Base-by-base conservation (phyloP, 2,797 vertebrate species). In the Nasua narica region DNA sequence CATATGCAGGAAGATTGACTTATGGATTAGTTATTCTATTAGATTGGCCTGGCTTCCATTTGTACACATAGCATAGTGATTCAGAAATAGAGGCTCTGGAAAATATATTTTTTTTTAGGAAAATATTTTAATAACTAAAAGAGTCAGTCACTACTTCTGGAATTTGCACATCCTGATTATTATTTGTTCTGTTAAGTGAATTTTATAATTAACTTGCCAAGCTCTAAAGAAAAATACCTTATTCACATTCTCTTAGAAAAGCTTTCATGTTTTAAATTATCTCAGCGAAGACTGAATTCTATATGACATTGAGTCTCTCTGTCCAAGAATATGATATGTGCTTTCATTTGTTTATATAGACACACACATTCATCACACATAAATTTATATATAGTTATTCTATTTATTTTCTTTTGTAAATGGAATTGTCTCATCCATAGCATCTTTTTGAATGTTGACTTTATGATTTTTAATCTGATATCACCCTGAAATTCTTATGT, bases 121-220 rank as follows among this genome's bases (percentile, higher is more conserved):
- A 92, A 79, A 86, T 29, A 46, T 88, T 78, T 92, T 83, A 54
- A 82, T 83, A 92, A 82, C 4, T 40, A 56, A 65, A 18, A 74
- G 32, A 70, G 19, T 67, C 25, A n/a, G 76, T 4, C 48, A 70
- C 46, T 48, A 69, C 25, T 65, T 81, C 25, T 29, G 35, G n/a
- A 86, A 35, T 85, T 91, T 82, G 35, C 40, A 56, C 1, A 7
- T 90, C 32, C 58, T 29, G 37, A 50, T 83, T 60, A 88, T 35
- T 87, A 82, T 81, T 54, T 93, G 32, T 9, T 91, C 46, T 89
- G 72, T 43, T 58, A 90, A 97, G 87, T 79, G 16, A 93, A 70
- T 89, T 93, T 96, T 54, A 67, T 91, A 82, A 69, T 62, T 95
- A 92, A 92, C 62, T 79, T 96, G 14, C 11, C 60, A 94, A 91